Evolutionary conservation across 2,113 vertebrate genomes (phyloP).

Genomic region (Hippotragus niger): DNA sequence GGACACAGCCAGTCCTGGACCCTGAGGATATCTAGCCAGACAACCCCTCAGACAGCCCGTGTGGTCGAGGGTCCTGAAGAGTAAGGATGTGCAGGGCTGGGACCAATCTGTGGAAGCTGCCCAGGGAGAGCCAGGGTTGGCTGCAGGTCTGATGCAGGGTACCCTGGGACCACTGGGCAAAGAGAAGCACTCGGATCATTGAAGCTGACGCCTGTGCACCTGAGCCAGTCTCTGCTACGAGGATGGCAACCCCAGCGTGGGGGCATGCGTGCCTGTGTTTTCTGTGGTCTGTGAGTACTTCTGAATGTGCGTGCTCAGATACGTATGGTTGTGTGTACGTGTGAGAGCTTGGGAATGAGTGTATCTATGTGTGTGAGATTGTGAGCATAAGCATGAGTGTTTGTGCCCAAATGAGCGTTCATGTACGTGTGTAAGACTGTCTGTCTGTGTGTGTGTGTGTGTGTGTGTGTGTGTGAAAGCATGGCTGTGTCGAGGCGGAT

Average conservation of each 20-base stretch:
- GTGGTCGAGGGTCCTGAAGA: neutral
- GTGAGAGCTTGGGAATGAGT: neutral
- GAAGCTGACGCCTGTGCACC: fast-evolving
- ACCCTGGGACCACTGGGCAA: neutral
- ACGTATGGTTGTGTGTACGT: neutral
- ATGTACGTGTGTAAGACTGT: neutral
- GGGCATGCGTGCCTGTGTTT: too few relatives aligned
- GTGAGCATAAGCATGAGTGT: neutral
- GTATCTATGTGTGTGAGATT: neutral
- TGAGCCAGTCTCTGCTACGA: neutral
- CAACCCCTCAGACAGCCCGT: neutral
- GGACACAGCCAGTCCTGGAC: neutral
- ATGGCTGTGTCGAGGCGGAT: neutral
- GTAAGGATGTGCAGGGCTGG: neutral
- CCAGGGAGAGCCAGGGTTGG: neutral
- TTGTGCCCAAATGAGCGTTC: neutral
- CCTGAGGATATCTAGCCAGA: neutral
- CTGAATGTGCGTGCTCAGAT: neutral
- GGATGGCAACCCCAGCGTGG: neutral
- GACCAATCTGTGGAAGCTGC: neutral
- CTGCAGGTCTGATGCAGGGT: neutral
- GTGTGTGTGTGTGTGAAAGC: neutral
- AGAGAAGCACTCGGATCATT: neutral
- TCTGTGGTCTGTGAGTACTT: neutral
- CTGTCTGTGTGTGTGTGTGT: neutral